phyloP scores from a whole-genome alignment of 2,797 vertebrate genomes.

The Uromys caudimaculatus region DNA sequence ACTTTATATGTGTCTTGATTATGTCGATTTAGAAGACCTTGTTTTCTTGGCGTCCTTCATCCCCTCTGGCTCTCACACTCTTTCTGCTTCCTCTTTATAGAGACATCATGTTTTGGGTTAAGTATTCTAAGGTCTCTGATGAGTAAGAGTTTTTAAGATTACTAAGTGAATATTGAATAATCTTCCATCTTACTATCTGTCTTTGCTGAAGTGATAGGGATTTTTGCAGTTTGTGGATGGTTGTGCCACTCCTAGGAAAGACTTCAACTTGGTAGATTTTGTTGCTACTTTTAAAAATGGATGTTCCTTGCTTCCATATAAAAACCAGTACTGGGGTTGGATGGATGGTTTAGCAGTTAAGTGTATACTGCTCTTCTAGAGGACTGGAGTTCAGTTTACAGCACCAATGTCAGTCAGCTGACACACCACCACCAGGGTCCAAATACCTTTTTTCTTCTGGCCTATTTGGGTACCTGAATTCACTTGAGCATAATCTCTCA shows the following conservation, averaged over 20 bases:
- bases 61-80: not conserved
- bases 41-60: not conserved
- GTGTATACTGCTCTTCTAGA: not conserved
- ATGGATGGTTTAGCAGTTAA: not conserved
- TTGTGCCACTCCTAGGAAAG: not conserved
- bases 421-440: not conserved
- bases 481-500: not conserved
- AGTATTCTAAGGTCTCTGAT: not conserved
- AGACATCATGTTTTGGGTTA: not conserved
- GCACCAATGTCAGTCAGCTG: not conserved
- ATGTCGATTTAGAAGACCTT: not conserved
- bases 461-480: not conserved
- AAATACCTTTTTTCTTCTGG: not conserved
- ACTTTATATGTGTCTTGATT: not conserved
- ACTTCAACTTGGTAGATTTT: conserved; percentile 1
- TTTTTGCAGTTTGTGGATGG: not conserved
- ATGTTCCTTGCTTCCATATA: not conserved
- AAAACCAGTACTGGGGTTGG: not conserved
- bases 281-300: not conserved
- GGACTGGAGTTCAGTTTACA: not conserved
- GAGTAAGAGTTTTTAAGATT: not conserved
- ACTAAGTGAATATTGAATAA: not conserved
- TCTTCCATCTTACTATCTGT: not conserved
- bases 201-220: not conserved
- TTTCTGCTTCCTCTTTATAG: not conserved